Conservation (phyloP, 2,113 vertebrate species). For the Mirza zaza region DNA sequence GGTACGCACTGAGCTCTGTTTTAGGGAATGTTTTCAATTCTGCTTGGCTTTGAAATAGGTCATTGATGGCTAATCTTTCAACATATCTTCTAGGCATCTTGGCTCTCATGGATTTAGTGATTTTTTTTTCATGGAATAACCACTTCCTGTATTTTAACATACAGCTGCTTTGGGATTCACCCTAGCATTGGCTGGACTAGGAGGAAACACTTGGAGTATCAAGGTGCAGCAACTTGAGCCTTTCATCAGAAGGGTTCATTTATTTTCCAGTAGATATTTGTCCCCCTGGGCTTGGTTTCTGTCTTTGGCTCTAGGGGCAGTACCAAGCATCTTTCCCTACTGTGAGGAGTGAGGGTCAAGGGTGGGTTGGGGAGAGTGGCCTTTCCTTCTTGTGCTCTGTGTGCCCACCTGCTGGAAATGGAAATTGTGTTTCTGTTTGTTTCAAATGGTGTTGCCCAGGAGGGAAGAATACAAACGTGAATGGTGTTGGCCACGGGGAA, state of each 20-base stretch:
- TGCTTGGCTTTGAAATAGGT: not conserved
- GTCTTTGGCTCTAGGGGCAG: not conserved
- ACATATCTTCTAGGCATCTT: not conserved
- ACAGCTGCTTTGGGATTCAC: not conserved
- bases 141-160: not conserved
- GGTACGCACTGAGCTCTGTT: not conserved
- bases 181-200: not conserved
- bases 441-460: not conserved
- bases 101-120: not conserved
- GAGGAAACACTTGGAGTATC: not conserved
- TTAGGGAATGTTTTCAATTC: not conserved
- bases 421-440: not conserved
- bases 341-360: not conserved
- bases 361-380: not conserved
- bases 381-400: not conserved
- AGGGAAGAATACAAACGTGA: not conserved
- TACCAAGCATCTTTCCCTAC: not conserved
- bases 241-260: not conserved
- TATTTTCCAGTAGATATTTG: not conserved
- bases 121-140: not conserved
- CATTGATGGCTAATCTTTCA: not conserved
- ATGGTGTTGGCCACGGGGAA: not conserved
- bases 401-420: not conserved
- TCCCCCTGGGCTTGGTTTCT: not conserved
- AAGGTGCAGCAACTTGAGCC: not conserved